Evolutionary conservation across 2,797 vertebrate species (phyloP).

Genomic region (Thaleichthys pacificus): DNA sequence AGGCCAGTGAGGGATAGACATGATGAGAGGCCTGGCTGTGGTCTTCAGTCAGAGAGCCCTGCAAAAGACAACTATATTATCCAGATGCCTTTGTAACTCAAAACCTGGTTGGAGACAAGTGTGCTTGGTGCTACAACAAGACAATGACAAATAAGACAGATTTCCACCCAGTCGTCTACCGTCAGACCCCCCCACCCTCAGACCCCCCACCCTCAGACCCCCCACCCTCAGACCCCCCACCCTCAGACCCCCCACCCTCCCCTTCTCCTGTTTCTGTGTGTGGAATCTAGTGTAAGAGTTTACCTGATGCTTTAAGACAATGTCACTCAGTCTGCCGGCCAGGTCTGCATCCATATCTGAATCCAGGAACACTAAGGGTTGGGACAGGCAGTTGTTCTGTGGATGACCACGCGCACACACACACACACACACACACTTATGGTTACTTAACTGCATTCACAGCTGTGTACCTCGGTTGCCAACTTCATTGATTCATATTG

Average conservation of each 20-base stretch:
- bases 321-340: slow-evolving; percentile 83
- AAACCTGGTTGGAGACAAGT: too few relatives aligned
- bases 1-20: slow-evolving; percentile 79
- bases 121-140: not conserved
- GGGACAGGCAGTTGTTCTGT: slow-evolving; percentile 89
- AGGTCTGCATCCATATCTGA: slow-evolving; percentile 87
- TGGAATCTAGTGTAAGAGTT: slow-evolving; percentile 3
- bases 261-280: not conserved
- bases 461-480: not conserved
- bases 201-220: too few relatives aligned
- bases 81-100: not conserved
- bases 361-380: slow-evolving; percentile 90
- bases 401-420: slow-evolving; percentile 25
- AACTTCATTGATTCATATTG: not conserved
- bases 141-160: not conserved
- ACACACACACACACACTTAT: not conserved
- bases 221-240: not conserved
- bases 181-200: not conserved
- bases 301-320: slow-evolving; percentile 92
- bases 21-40: slow-evolving; percentile 88
- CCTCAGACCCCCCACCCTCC: too few relatives aligned
- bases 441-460: not conserved
- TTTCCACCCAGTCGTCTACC: not conserved
- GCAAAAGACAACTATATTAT: slow-evolving; percentile 28
- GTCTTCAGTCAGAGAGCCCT: slow-evolving; percentile 92